Evolutionary conservation across 2,888 invertebrate genomes (phyloP).

Genomic region (Ashinkailepas kermadecensis): DNA sequence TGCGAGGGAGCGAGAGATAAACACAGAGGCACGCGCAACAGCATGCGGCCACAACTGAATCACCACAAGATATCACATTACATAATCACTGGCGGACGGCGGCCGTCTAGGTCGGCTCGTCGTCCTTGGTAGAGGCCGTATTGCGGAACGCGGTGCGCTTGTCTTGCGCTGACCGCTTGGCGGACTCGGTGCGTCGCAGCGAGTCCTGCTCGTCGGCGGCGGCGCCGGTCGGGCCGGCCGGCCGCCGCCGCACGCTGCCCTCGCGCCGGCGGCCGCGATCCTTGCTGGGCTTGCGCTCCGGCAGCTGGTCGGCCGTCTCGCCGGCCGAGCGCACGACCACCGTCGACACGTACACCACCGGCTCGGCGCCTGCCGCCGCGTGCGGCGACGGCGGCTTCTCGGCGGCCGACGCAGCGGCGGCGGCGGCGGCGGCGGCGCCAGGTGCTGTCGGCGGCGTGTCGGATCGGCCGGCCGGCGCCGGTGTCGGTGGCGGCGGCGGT

Average conservation of each 20-base stretch:
- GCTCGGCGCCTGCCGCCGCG: constrained; percentile 20
- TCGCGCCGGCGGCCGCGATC: constrained; percentile 9
- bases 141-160: constrained; percentile 17
- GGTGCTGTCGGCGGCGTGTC: constrained; percentile 28
- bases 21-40: too few species aligned
- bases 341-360: constrained; percentile 21
- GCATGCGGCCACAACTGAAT: neutral
- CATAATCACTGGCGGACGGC: neutral
- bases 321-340: neutral
- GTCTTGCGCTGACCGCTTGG: constrained; percentile 21
- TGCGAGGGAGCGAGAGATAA: too few species aligned
- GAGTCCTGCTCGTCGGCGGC: neutral
- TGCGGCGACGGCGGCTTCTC: constrained; percentile 26
- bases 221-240: neutral
- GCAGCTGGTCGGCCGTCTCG: neutral
- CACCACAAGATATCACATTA: constrained; percentile 11
- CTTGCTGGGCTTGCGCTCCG: neutral
- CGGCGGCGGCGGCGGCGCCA: constrained; percentile 28
- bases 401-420: neutral
- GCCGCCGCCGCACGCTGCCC: constrained; percentile 22
- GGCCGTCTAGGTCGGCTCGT: neutral
- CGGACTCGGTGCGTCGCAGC: constrained; percentile 21
- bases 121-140: neutral
- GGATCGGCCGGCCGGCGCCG: constrained; percentile 27
- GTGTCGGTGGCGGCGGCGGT: constrained; percentile 31